phyloP scores from a whole-genome alignment of 2,113 vertebrate species.

The Hylia prasina region DNA sequence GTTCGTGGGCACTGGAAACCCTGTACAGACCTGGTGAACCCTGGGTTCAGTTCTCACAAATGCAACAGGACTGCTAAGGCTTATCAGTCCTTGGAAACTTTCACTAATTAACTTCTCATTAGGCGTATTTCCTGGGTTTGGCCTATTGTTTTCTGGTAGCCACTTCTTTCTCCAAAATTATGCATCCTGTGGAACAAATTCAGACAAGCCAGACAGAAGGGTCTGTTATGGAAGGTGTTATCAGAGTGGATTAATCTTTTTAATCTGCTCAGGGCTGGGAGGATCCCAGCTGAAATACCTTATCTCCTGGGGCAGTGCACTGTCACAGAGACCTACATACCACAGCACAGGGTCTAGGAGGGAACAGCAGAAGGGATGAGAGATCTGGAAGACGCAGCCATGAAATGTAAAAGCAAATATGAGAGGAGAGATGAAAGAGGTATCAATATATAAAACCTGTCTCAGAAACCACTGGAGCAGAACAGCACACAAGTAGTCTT shows the following conservation, averaged over 20 bases:
- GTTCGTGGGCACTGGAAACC: neutral
- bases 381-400: fast-evolving
- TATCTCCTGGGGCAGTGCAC: too few species aligned
- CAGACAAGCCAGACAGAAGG: neutral
- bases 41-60: neutral
- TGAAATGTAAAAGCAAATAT: neutral
- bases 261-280: neutral
- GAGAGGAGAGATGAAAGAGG: neutral
- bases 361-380: neutral
- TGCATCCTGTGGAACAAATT: neutral
- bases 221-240: neutral
- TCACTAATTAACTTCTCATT: neutral
- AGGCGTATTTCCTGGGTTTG: neutral
- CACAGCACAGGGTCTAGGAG: neutral
- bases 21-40: neutral
- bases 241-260: neutral
- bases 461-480: neutral
- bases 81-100: neutral
- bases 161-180: neutral
- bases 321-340: neutral
- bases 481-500: neutral
- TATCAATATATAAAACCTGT: neutral
- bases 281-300: neutral
- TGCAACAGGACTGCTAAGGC: neutral
- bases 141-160: neutral